Evolutionary conservation across 2,888 invertebrate species (phyloP).

Genomic region (Alcis repandata): DNA sequence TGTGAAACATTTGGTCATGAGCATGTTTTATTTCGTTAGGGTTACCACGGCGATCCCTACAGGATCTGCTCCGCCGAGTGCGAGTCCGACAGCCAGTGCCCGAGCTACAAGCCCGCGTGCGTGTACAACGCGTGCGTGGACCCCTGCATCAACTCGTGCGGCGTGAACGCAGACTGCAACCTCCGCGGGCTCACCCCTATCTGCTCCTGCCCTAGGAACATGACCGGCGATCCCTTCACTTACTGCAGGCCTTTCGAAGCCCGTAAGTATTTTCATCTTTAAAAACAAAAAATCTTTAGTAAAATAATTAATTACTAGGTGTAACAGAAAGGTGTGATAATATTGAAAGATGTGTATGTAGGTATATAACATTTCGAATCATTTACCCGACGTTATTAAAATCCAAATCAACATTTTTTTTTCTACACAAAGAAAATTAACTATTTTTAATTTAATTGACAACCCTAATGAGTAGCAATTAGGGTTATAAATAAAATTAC

Average conservation of each 20-base stretch:
- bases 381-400: too few relatives aligned
- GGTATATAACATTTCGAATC: too few relatives aligned
- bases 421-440: too few relatives aligned
- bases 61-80: conserved; percentile 93
- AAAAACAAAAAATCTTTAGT: neutral
- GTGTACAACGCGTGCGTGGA: conserved; percentile 93
- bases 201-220: conserved; percentile 94
- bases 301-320: neutral
- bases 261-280: conserved; percentile 79
- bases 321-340: too few relatives aligned
- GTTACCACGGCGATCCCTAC: conserved; percentile 92
- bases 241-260: conserved; percentile 93
- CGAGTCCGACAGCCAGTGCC: conserved; percentile 92
- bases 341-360: too few relatives aligned
- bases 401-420: too few relatives aligned
- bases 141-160: conserved; percentile 94
- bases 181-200: conserved; percentile 93
- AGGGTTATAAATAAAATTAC: too few relatives aligned
- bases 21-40: conserved; percentile 71
- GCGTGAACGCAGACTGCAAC: conserved; percentile 92
- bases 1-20: neutral
- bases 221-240: conserved; percentile 95
- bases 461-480: too few relatives aligned
- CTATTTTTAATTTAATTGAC: too few relatives aligned
- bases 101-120: conserved; percentile 92